A percentile compares a stretch with the other conserved stretches of the same genome.
Evolutionary conservation across 2,113 vertebrate genomes (phyloP).

Genomic region (Oceanodroma tethys): DNA sequence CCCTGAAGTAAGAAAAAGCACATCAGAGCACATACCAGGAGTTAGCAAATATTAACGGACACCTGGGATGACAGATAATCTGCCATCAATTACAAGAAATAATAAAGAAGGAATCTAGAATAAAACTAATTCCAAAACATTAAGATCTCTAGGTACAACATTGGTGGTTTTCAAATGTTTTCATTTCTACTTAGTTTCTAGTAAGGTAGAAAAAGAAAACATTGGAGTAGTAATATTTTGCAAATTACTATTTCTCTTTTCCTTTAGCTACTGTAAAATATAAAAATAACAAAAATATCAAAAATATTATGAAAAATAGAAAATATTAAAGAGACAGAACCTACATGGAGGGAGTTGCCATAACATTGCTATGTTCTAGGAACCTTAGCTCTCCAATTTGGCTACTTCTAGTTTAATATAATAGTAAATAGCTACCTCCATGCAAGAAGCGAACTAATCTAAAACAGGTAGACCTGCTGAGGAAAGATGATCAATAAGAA

Average conservation of each 20-base stretch:
- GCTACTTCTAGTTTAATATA: not conserved
- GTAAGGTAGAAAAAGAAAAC: not conserved
- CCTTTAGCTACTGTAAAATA: not conserved
- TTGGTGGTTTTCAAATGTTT: not conserved
- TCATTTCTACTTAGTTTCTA: not conserved
- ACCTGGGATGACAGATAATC: not conserved
- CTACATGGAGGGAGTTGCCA: not conserved
- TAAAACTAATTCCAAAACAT: not conserved
- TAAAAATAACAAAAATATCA: not conserved
- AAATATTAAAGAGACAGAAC: not conserved
- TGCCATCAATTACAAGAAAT: not conserved
- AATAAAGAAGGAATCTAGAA: not conserved
- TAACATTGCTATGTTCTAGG: not conserved
- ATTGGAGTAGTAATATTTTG: not conserved
- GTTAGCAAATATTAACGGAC: not conserved
- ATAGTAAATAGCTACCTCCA: not conserved
- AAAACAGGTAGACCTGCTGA: not conserved
- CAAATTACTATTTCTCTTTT: not conserved
- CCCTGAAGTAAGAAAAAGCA: not conserved
- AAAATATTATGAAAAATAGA: not conserved
- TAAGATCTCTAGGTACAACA: not conserved
- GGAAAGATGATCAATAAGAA: not conserved
- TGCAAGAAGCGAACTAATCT: not conserved
- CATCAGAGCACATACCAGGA: not conserved
- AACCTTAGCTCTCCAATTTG: not conserved